These are phyloP conservation scores for Cercopithecus mona DNA, from an alignment of 2,113 vertebrate genomes.

Conservation along the genomic window DNA sequence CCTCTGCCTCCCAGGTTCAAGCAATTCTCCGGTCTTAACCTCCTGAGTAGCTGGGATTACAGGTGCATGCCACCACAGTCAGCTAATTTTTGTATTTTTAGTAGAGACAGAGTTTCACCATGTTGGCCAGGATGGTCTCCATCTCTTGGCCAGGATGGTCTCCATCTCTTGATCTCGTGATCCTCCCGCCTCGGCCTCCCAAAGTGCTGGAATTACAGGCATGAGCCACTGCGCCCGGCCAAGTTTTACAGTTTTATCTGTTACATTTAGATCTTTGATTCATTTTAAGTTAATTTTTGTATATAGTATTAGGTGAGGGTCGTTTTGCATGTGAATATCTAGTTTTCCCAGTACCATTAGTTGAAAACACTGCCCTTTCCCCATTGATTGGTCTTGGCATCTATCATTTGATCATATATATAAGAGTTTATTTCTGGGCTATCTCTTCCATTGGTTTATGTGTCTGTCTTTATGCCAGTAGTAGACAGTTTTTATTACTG, in stretches of 20 bases:
- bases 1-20: too few relatives aligned
- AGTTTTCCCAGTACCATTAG: neutral
- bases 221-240: too few relatives aligned
- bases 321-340: neutral
- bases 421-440: neutral
- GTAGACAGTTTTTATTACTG: neutral
- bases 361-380: neutral
- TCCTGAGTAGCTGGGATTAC: too few relatives aligned
- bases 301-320: neutral
- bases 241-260: neutral
- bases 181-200: too few relatives aligned
- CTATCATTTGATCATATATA: neutral
- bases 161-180: too few relatives aligned
- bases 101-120: too few relatives aligned
- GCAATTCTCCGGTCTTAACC: too few relatives aligned
- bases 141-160: too few relatives aligned
- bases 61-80: too few relatives aligned
- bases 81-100: too few relatives aligned
- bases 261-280: neutral
- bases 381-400: neutral
- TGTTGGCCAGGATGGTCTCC: too few relatives aligned
- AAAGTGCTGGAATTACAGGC: too few relatives aligned
- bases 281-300: slow-evolving; percentile 25
- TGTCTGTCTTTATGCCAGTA: neutral
- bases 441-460: neutral